Evolutionary conservation across 2,113 vertebrate species (phyloP).

Genomic region (Cyanoramphus novaezelandiae): DNA sequence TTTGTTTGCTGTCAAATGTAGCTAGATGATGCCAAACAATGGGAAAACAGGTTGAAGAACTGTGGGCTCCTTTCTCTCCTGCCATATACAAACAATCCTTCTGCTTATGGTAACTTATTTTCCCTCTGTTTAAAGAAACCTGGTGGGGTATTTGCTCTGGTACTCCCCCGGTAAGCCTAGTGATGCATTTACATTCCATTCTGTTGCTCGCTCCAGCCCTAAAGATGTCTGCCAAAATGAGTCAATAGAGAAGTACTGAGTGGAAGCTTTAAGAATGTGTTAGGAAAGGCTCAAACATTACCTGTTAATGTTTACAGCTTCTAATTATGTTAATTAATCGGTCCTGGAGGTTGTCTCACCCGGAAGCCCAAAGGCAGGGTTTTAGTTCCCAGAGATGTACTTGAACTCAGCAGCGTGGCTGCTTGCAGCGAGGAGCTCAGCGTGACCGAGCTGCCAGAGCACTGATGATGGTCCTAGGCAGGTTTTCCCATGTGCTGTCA

Average conservation of each 20-base stretch:
- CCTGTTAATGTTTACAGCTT: conserved; percentile 57
- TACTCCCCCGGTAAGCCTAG: not conserved
- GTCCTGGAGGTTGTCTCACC: not conserved
- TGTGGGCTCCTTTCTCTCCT: not conserved
- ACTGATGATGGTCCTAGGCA: not conserved
- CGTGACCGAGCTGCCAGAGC: not conserved
- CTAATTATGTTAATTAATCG: conserved; percentile 65
- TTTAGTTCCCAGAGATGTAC: conserved; percentile 13
- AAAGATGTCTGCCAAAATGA: conserved; percentile 24
- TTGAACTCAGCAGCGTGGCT: not conserved
- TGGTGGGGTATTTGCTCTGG: not conserved
- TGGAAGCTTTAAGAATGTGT: not conserved
- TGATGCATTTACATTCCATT: not conserved
- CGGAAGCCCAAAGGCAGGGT: conserved; percentile 16
- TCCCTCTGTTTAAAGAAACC: not conserved
- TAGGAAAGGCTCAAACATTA: conserved; percentile 13
- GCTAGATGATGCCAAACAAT: not conserved
- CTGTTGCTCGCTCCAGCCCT: conserved; percentile 13
- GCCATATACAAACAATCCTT: not conserved
- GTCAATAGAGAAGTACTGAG: not conserved
- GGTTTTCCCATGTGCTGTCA: not conserved
- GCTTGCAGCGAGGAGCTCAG: not conserved
- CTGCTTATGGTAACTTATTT: conserved; percentile 12
- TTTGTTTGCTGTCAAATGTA: not conserved
- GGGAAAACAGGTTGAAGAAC: not conserved